phyloP scores from a whole-genome alignment of 2,113 vertebrate genomes.

The Dendropsophus ebraccatus region DNA sequence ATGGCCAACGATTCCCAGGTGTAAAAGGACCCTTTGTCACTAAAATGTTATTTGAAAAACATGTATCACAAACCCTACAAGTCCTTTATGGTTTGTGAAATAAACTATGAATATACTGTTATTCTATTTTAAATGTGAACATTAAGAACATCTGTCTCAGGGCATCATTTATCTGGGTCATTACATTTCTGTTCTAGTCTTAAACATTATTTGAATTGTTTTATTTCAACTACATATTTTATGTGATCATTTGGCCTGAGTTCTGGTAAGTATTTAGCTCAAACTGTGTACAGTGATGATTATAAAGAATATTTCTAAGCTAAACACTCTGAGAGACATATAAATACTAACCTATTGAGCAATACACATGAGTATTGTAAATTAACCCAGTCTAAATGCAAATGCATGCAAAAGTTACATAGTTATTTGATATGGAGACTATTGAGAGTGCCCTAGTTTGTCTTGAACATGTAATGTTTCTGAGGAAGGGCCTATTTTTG shows the following conservation, averaged over 20 bases:
- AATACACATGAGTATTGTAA: neutral
- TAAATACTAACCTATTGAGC: neutral
- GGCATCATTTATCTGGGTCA: constrained; percentile 29
- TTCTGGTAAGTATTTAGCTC: neutral
- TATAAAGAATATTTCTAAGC: neutral
- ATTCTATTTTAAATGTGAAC: neutral
- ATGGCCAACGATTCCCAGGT: too few species aligned
- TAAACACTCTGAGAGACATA: neutral
- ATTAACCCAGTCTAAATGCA: neutral
- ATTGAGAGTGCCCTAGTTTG: neutral
- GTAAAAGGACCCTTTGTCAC: too few species aligned
- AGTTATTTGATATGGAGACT: neutral
- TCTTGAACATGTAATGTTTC: too few species aligned
- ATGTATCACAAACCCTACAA: too few species aligned
- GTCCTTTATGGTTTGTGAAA: too few species aligned
- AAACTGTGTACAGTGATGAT: neutral
- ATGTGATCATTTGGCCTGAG: constrained; percentile 3
- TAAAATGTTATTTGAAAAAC: too few species aligned
- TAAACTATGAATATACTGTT: neutral
- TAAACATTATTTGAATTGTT: constrained; percentile 2
- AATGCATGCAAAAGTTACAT: neutral
- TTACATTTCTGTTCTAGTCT: neutral
- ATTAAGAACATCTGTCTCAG: constrained; percentile 21
- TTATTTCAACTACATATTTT: neutral
- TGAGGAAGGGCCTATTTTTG: too few species aligned